These are phyloP conservation scores for Nibea coibor DNA, from an alignment of 2,113 vertebrate genomes.

Conservation along the genomic window DNA sequence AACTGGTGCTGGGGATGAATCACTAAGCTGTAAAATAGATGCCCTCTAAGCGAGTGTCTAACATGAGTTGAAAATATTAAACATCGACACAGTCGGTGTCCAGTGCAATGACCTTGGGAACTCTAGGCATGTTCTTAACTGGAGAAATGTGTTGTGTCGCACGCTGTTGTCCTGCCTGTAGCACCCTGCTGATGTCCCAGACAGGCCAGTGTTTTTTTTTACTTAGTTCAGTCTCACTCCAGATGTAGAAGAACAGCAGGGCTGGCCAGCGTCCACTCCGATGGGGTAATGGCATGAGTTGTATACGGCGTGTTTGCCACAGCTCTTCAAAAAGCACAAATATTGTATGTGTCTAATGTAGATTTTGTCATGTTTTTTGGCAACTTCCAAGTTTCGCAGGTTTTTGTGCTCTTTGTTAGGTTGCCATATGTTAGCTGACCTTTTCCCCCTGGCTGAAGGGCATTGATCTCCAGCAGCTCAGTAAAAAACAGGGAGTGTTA, in stretches of 20 bases:
- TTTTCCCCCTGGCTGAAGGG: neutral
- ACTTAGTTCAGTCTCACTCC: slow-evolving; percentile 38
- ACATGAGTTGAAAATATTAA: neutral
- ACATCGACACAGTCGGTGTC: slow-evolving; percentile 5
- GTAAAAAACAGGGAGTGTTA: neutral
- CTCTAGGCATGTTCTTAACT: slow-evolving; percentile 16
- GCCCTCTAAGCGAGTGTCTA: neutral
- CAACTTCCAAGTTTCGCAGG: neutral
- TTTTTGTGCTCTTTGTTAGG: neutral
- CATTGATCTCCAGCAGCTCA: slow-evolving; percentile 5
- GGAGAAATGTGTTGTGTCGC: slow-evolving; percentile 29
- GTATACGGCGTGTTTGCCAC: neutral
- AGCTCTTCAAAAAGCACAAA: neutral
- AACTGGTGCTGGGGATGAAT: neutral
- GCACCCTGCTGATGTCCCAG: slow-evolving; percentile 56
- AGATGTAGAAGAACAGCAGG: slow-evolving; percentile 57
- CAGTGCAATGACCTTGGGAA: slow-evolving; percentile 20
- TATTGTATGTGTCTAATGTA: neutral
- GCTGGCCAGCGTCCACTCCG: slow-evolving; percentile 5
- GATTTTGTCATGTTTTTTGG: neutral
- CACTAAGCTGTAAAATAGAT: neutral
- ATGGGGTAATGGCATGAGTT: neutral
- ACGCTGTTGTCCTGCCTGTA: slow-evolving; percentile 28
- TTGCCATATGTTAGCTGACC: slow-evolving; percentile 18
- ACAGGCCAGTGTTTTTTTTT: slow-evolving; percentile 34